Evolutionary conservation across 2,888 invertebrate genomes (phyloP).

Genomic region (Folsomia manolachei): DNA sequence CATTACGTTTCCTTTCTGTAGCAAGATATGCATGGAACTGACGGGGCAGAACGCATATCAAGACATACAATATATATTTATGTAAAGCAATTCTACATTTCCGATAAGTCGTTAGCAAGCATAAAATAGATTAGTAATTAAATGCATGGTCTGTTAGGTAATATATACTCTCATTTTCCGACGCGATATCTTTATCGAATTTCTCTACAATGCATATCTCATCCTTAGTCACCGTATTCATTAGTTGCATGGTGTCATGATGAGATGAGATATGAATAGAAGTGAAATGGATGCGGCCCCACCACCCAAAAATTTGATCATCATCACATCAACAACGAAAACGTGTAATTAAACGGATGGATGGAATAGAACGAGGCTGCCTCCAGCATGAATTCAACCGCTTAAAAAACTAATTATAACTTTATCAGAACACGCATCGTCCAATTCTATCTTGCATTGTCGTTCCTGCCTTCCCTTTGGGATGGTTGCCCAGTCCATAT

Average conservation of each 20-base stretch:
- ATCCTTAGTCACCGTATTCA: not conserved
- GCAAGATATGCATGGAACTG: not conserved
- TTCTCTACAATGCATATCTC: not conserved
- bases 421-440: slow-evolving; percentile 10
- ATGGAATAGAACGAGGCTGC: slow-evolving; percentile 1
- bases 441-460: no score
- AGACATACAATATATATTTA: not conserved
- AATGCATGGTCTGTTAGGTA: not conserved
- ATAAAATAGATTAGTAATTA: slow-evolving; percentile 14
- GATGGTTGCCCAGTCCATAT: no score
- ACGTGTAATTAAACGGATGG: slow-evolving; percentile 1
- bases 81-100: not conserved
- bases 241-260: slow-evolving; percentile 1
- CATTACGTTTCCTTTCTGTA: no score
- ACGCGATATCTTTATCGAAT: no score
- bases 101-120: not conserved
- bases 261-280: slow-evolving; percentile 10
- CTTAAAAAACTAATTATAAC: slow-evolving; percentile 15
- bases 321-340: not conserved
- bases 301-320: not conserved
- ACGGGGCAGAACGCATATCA: not conserved
- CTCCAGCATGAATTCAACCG: not conserved
- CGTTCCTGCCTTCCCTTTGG: no score
- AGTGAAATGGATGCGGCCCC: not conserved
- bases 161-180: no score